phyloP scores from a whole-genome alignment of 1,140 invertebrate genomes.

The Lasaia peninsularis region DNA sequence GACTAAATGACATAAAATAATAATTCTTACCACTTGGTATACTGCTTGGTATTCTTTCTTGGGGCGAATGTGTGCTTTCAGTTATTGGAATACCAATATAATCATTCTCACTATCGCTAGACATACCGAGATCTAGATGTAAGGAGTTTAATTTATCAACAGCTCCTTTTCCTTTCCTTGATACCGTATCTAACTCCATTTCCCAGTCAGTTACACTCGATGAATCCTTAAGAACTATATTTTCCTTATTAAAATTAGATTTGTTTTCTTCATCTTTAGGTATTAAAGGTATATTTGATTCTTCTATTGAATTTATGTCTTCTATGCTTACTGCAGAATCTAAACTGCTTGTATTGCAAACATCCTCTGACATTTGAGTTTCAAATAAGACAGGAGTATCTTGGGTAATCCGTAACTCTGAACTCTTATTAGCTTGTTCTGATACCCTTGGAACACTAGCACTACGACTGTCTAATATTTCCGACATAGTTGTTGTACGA shows the following conservation, averaged over 20 bases:
- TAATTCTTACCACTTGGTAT: constrained; percentile 55
- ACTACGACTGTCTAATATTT: constrained; percentile 62
- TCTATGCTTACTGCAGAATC: constrained; percentile 63
- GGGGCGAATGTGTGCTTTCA: constrained; percentile 45
- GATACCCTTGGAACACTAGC: constrained; percentile 25
- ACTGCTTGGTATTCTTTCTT: constrained; percentile 45
- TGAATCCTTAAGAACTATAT: constrained; percentile 47
- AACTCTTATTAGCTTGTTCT: constrained; percentile 40
- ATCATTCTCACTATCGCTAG: constrained; percentile 72
- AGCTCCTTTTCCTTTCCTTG: constrained; percentile 65
- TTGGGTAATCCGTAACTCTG: constrained; percentile 66
- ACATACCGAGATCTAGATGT: constrained; percentile 71
- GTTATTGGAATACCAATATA: constrained; percentile 51
- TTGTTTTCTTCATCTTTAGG: constrained; percentile 50
- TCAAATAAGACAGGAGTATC: constrained; percentile 77
- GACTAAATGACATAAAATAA: no score
- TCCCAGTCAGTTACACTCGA: constrained; percentile 78
- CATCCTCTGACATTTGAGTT: constrained; percentile 60
- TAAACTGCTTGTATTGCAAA: constrained; percentile 65
- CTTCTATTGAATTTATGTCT: constrained; percentile 53
- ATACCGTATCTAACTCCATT: constrained; percentile 77
- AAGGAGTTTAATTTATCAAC: constrained; percentile 67
- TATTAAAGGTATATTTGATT: constrained; percentile 38
- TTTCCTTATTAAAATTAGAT: constrained; percentile 44
- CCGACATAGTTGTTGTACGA: constrained; percentile 60